Evolutionary conservation across 2,113 vertebrate genomes (phyloP).

Genomic region (Burhinus oedicnemus): DNA sequence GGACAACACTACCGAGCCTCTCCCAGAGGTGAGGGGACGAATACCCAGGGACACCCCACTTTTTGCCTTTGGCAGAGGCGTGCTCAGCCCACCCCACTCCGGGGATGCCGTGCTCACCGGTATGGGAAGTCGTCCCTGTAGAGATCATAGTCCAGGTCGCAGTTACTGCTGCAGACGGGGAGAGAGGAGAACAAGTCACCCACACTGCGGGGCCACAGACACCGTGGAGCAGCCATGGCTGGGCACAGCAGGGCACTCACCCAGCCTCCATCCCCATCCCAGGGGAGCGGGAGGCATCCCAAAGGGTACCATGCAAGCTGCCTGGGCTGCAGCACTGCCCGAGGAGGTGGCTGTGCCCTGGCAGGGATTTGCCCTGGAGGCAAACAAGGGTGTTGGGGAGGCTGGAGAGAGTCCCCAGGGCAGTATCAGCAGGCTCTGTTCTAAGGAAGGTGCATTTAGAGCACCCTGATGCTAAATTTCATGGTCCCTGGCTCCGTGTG

Average conservation of each 20-base stretch:
- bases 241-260: too few species aligned
- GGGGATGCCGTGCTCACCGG: neutral
- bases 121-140: neutral
- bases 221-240: rapidly evolving
- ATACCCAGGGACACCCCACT: neutral
- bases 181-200: neutral
- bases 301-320: rapidly evolving
- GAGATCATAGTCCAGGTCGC: conserved; percentile 15
- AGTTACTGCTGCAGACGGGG: neutral
- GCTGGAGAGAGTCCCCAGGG: neutral
- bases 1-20: rapidly evolving
- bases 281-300: rapidly evolving
- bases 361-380: neutral
- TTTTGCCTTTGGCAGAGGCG: rapidly evolving
- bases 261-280: neutral
- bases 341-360: neutral
- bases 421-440: neutral
- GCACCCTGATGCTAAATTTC: neutral
- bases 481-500: rapidly evolving
- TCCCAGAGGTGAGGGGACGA: rapidly evolving
- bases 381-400: neutral
- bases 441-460: neutral
- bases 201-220: rapidly evolving
- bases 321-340: neutral
- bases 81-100: neutral